Evolutionary conservation across 2,797 vertebrate species (phyloP).

Genomic region (Myripristis murdjan): DNA sequence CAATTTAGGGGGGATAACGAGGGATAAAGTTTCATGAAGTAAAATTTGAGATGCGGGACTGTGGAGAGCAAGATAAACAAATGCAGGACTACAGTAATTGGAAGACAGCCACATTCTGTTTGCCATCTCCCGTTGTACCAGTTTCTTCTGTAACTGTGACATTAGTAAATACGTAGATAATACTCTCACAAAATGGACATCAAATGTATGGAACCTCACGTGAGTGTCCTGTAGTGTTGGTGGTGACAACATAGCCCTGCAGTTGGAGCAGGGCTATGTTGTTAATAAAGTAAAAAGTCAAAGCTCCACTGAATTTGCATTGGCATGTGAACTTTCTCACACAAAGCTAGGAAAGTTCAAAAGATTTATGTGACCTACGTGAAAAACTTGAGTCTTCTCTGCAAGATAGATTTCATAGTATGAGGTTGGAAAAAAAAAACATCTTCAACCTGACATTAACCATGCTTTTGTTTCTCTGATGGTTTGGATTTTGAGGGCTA

Average conservation of each 20-base stretch:
- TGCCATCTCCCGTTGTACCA: constrained; percentile 20
- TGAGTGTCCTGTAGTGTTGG: constrained; percentile 32
- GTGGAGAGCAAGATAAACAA: constrained; percentile 49
- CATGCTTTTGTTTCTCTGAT: constrained; percentile 44
- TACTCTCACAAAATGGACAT: too few relatives aligned
- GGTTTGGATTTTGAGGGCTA: constrained; percentile 50
- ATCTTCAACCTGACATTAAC: constrained; percentile 47
- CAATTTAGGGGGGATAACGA: constrained; percentile 39
- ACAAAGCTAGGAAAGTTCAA: constrained; percentile 34
- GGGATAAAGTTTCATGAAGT: constrained; percentile 41
- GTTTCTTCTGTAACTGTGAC: constrained; percentile 34
- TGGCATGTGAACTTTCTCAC: constrained; percentile 17
- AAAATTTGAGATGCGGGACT: constrained; percentile 31
- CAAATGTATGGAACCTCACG: too few relatives aligned
- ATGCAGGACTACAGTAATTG: constrained; percentile 40
- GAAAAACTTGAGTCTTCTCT: constrained; percentile 34
- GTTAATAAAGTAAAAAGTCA: constrained; percentile 17
- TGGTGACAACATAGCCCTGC: constrained; percentile 23
- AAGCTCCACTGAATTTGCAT: constrained; percentile 18
- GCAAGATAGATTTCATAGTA: constrained; percentile 49
- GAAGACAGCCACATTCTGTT: constrained; percentile 25
- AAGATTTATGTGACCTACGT: constrained; percentile 43
- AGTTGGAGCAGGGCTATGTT: constrained; percentile 40
- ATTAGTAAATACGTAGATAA: background rate
- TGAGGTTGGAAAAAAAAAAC: constrained; percentile 37